Evolutionary conservation across 2,797 vertebrate genomes (phyloP), one percentile per base, ranked within the genome.

Genomic region (Rhinella marina): DNA sequence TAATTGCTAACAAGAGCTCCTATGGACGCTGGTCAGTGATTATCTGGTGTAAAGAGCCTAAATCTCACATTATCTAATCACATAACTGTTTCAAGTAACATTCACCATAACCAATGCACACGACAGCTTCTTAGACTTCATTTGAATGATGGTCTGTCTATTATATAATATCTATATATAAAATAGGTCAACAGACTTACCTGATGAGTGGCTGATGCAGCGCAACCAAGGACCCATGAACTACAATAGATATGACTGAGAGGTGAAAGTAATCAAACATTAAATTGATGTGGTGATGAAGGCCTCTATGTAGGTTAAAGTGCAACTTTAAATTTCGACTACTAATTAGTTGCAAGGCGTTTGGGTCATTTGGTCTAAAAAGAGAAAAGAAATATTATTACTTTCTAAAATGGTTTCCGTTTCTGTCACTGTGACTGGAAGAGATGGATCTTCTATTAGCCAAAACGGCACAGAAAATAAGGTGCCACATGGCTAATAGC

Each of bases 231-330:
- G 98, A 99, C 57, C 96, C 98, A 86, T 99, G 98, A 91, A 99
- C 94, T 90, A 96, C 95, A 90, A 99, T 95, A 0, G 98, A 99
- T 90, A 99, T 94, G 92, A 99, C 98, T 41, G 98, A 98, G 89
- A 99, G 96, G 92, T 99, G 98, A 94, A 99, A 99, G 93, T 99
- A 99, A 95, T 99, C 98, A 93, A 99, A 99, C 98, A 99, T 99
- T 88, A 99, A 96, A 91, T 99, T 99, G 92, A 97, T 94, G 0
- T 99, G 97, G 94, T 99, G 98, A 93, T 99, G 98, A 95, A 99
- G 96, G 94, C 98, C 98, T 94, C 94, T 94, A 81, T 97, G 96
- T 91, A 98, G 96, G 94, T 95, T 98, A 95, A 99, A 99, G 96
- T 99, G 98, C 96, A 99, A 94, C 94, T 96, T 98, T 91, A 99